phyloP scores from a whole-genome alignment of 2,113 vertebrate species.

The Ciconia stormi region DNA sequence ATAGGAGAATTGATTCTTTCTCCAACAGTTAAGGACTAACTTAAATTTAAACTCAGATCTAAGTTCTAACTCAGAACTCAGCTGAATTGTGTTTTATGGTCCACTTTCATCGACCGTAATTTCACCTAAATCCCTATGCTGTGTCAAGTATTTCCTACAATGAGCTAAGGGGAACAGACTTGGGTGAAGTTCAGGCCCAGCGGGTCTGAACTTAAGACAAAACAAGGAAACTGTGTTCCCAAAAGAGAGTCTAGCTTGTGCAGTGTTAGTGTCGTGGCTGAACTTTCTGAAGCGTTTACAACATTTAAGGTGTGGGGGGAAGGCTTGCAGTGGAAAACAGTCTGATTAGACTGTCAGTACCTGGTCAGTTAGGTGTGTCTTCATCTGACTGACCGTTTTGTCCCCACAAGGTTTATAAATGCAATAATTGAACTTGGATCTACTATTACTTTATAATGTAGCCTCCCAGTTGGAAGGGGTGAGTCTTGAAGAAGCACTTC shows the following conservation, averaged over 20 bases:
- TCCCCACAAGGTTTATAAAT: background rate
- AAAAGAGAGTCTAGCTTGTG: background rate
- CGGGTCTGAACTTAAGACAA: background rate
- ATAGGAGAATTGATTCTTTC: background rate
- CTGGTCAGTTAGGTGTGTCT: background rate
- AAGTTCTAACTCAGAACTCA: background rate
- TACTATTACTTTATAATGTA: background rate
- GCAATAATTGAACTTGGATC: background rate
- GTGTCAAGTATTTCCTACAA: fast-evolving
- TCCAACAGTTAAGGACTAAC: background rate
- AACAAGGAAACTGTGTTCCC: background rate
- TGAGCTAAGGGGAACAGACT: background rate
- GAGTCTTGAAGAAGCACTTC: fast-evolving
- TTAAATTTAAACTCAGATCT: background rate
- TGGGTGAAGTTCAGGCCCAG: background rate
- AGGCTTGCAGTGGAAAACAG: background rate
- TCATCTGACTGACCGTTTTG: fast-evolving
- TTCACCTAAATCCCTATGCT: background rate
- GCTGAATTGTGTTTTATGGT: background rate
- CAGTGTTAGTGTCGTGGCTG: background rate
- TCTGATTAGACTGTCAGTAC: too few relatives aligned
- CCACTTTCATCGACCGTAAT: background rate
- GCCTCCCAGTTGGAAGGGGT: background rate
- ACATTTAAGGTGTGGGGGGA: fast-evolving
- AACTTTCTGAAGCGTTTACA: background rate